Evolutionary conservation across 2,113 vertebrate genomes (phyloP), one percentile per base, ranked within the genome.

Genomic region (Neolamprologus sp.): DNA sequence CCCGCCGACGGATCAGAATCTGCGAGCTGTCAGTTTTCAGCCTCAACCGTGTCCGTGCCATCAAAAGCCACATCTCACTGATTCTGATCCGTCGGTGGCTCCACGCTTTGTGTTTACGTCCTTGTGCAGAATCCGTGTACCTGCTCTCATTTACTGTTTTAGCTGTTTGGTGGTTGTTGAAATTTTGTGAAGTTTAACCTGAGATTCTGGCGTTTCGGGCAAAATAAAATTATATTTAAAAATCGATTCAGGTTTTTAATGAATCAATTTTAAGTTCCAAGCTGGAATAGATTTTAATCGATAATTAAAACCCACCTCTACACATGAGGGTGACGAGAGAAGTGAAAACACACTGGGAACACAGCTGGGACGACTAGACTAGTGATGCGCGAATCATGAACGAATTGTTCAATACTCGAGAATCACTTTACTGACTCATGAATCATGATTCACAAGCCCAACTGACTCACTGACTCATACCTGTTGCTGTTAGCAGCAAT

Each of bases 51-150:
- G 51, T 53, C 19, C 9, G 1, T 21, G 51, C 51, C n/a, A 1
- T 53, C 5, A 3, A 53, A 53, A 10, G 51, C 3, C 2, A n/a
- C 19, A 53, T 10, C 9, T n/a, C 49, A 6, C 49, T 10, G 49
- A n/a, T 6, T n/a, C 49, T n/a, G 19, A 53, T n/a, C 9, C 9
- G 0, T n/a, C 1, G 3, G 49, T 0, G 17, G 8, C 17, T 51
- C 49, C 4, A 3, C 17, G 2, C 49, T n/a, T n/a, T 53, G 49
- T 53, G 19, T 53, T n/a, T n/a, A 53, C 5, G 1, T 51, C 49
- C 3, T 3, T 51, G 49, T 51, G 49, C 49, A 51, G 49, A 51
- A 51, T n/a, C 17, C 8, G 0, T 51, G 17, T 51, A 9, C 17
- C 49, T 51, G 49, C 49, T 5, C 47, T 19, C 8, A 19, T 51